A percentile compares a stretch with the other conserved stretches of the same genome.
These are phyloP conservation scores for Drosophila vallismaia DNA, from an alignment of 2,888 invertebrate genomes.

Conservation along the genomic window DNA sequence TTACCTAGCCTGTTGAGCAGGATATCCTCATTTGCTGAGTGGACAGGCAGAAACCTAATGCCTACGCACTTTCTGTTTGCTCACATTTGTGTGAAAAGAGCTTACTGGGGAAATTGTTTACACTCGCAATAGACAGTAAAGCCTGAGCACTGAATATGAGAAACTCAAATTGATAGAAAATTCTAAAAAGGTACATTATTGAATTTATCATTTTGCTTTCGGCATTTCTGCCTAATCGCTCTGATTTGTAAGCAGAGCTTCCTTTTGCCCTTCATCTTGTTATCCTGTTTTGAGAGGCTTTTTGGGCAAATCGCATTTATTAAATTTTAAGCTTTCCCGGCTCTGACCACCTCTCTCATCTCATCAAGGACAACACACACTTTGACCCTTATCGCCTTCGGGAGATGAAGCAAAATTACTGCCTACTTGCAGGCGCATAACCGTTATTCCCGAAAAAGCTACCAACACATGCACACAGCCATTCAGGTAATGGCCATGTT, in stretches of 20 bases:
- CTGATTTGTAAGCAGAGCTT: constrained; percentile 31
- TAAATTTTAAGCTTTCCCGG: constrained; percentile 4
- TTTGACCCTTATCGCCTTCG: constrained; percentile 9
- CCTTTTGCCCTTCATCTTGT: constrained; percentile 2
- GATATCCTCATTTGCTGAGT: constrained; percentile 50
- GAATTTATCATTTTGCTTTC: constrained; percentile 30
- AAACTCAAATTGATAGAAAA: background rate
- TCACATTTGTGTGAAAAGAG: constrained; percentile 19
- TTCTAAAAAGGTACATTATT: constrained; percentile 12
- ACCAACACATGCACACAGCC: constrained; percentile 22
- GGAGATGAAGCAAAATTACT: background rate
- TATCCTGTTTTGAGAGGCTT: constrained; percentile 9
- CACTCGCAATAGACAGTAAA: constrained; percentile 1
- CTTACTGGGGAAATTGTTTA: constrained; percentile 20
- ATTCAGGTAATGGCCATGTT: constrained; percentile 63
- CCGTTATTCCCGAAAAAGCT: constrained; percentile 15
- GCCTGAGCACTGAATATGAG: background rate
- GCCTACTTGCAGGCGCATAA: constrained; percentile 9
- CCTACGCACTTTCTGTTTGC: constrained; percentile 33
- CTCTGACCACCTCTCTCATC: background rate
- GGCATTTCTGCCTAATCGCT: constrained; percentile 21
- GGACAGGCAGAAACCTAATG: constrained; percentile 6
- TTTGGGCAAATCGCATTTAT: constrained; percentile 28
- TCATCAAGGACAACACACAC: background rate
- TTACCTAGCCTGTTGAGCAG: constrained; percentile 17